Evolutionary conservation across 1,140 invertebrate genomes (phyloP).

Genomic region (Octopus sinensis): DNA sequence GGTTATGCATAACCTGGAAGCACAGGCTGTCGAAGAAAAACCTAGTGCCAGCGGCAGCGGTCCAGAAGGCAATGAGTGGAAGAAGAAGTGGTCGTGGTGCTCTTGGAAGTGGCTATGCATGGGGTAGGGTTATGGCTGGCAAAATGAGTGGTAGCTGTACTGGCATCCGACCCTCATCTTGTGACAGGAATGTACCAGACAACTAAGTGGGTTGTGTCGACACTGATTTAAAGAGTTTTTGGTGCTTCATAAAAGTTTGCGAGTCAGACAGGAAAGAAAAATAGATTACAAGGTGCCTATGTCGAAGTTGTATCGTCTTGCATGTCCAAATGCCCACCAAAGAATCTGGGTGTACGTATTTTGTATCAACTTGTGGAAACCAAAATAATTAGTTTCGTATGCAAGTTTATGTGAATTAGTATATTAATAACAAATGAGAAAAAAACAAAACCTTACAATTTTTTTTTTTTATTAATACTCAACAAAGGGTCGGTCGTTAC

Average conservation of each 20-base stretch:
- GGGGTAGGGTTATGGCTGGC: constrained; percentile 40
- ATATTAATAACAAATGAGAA: too few relatives aligned
- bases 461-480: too few relatives aligned
- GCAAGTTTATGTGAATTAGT: background rate
- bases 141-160: constrained; percentile 42
- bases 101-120: constrained; percentile 28
- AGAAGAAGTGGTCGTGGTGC: constrained; percentile 28
- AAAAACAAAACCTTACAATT: too few relatives aligned
- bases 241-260: constrained; percentile 47
- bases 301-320: background rate
- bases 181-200: constrained; percentile 21
- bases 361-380: background rate
- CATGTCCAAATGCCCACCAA: background rate
- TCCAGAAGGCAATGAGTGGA: constrained; percentile 48
- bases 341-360: background rate
- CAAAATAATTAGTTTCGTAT: background rate
- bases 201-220: constrained; percentile 18
- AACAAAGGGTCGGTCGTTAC: too few relatives aligned
- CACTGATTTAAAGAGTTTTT: constrained; percentile 29
- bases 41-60: constrained; percentile 60
- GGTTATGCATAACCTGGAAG: too few relatives aligned
- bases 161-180: constrained; percentile 26
- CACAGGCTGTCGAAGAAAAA: constrained; percentile 90
- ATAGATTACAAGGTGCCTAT: background rate
- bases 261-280: constrained; percentile 34